A percentile compares a stretch with the other conserved stretches of the same genome.
These are phyloP conservation scores for Nasua narica DNA, from an alignment of 2,797 vertebrate species.

Conservation along the genomic window DNA sequence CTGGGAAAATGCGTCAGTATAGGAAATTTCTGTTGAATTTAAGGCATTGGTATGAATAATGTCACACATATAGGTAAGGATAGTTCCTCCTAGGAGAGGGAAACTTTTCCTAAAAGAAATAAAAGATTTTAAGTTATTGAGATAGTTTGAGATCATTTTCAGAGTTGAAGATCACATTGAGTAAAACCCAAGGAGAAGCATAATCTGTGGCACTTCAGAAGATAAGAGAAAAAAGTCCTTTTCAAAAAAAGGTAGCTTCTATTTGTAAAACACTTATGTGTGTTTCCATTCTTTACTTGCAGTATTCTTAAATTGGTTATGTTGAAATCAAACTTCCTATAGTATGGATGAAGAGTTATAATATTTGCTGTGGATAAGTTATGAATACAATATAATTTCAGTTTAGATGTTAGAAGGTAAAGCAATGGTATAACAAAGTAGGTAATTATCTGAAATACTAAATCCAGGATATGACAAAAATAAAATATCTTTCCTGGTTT, in stretches of 20 bases:
- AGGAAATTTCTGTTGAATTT: slow-evolving; percentile 51
- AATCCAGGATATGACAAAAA: background rate
- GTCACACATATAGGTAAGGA: background rate
- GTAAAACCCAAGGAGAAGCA: background rate
- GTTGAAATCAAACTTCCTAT: background rate
- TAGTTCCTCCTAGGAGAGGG: background rate
- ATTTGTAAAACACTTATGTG: background rate
- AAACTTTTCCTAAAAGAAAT: slow-evolving; percentile 10
- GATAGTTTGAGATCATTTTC: slow-evolving; percentile 36
- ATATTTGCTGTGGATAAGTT: background rate
- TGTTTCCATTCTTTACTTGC: background rate
- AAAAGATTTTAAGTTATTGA: slow-evolving; percentile 16
- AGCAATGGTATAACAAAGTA: background rate
- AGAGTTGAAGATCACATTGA: background rate
- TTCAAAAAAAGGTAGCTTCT: background rate
- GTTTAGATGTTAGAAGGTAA: background rate
- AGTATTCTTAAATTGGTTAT: background rate
- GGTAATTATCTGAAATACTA: background rate
- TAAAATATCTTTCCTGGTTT: background rate
- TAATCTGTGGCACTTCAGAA: background rate
- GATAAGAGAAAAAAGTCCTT: background rate
- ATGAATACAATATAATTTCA: background rate
- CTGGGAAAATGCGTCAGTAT: slow-evolving; percentile 55
- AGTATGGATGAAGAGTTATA: background rate
- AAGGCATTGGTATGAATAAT: slow-evolving; percentile 54